Evolutionary conservation across 2,797 vertebrate species (phyloP).

Genomic region (Pelodytes ibericus): DNA sequence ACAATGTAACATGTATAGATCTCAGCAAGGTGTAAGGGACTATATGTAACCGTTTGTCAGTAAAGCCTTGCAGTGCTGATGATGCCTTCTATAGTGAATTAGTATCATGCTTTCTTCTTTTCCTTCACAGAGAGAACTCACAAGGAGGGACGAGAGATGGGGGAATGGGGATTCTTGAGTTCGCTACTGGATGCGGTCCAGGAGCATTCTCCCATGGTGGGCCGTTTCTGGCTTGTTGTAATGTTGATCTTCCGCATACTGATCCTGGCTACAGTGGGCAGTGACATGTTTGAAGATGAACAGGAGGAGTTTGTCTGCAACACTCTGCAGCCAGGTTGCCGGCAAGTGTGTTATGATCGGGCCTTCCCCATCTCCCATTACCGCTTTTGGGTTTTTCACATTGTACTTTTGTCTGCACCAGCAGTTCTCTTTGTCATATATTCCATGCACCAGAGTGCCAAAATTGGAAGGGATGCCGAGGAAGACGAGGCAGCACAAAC

Average conservation of each 20-base stretch:
- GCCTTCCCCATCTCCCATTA: slow-evolving; percentile 94
- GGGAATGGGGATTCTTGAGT: slow-evolving; percentile 85
- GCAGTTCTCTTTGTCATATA: slow-evolving; percentile 87
- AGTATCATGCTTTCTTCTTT: neutral
- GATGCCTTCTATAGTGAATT: neutral
- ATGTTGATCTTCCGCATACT: slow-evolving; percentile 92
- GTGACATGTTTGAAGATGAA: slow-evolving; percentile 89
- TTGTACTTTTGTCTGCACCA: slow-evolving; percentile 87
- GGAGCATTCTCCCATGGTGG: slow-evolving; percentile 86
- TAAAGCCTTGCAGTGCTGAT: neutral
- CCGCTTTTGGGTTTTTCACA: slow-evolving; percentile 94
- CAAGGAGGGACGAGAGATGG: slow-evolving; percentile 72
- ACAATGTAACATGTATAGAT: no score
- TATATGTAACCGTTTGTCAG: no score
- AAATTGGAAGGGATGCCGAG: slow-evolving; percentile 58
- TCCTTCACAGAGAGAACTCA: slow-evolving; percentile 13
- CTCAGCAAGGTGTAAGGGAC: no score
- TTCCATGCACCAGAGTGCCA: slow-evolving; percentile 79
- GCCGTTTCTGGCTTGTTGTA: slow-evolving; percentile 89
- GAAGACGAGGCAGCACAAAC: slow-evolving; percentile 2
- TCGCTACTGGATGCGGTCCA: slow-evolving; percentile 81
- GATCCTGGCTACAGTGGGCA: slow-evolving; percentile 88
- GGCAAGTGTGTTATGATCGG: slow-evolving; percentile 87
- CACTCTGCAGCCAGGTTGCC: slow-evolving; percentile 91
- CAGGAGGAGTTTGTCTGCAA: slow-evolving; percentile 91